Percentiles rank a stretch among this genome's conserved stretches.
Conservation (phyloP, 2,797 vertebrate species). For the Heliangelus exortis region DNA sequence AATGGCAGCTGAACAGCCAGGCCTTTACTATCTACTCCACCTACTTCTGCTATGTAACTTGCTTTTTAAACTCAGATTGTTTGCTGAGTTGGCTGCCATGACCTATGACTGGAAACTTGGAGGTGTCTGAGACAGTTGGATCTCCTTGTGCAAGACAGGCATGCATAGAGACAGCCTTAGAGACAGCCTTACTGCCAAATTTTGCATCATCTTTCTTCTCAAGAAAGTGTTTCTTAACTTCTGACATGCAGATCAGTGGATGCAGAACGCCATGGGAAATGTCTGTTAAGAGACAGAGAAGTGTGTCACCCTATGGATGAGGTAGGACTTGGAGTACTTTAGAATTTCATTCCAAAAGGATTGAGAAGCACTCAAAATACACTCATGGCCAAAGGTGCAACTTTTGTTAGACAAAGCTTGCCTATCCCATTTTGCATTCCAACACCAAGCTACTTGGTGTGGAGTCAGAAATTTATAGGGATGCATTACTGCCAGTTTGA, state of each 20-base stretch:
- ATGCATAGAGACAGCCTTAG: not conserved
- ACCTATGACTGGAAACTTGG: not conserved
- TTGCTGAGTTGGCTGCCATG: not conserved
- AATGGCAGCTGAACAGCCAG: not conserved
- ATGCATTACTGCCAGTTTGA: not conserved
- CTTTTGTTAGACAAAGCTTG: not conserved
- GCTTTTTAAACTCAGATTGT: not conserved
- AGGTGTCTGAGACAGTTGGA: not conserved
- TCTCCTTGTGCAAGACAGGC: not conserved
- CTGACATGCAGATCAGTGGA: not conserved
- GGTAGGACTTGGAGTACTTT: not conserved
- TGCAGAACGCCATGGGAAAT: not conserved
- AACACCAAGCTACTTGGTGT: fast-evolving
- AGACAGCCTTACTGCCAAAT: not conserved
- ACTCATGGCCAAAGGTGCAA: not conserved
- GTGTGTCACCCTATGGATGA: fast-evolving
- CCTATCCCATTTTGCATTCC: not conserved
- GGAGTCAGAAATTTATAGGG: not conserved
- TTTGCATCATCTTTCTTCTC: not conserved
- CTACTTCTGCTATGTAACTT: not conserved
- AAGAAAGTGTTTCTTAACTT: not conserved
- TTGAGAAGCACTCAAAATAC: not conserved
- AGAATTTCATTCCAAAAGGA: not conserved
- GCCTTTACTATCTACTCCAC: not conserved
- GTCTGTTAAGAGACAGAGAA: not conserved